Evolutionary conservation across 2,797 vertebrate species (phyloP).

Genomic region (Podarcis lilfordi): DNA sequence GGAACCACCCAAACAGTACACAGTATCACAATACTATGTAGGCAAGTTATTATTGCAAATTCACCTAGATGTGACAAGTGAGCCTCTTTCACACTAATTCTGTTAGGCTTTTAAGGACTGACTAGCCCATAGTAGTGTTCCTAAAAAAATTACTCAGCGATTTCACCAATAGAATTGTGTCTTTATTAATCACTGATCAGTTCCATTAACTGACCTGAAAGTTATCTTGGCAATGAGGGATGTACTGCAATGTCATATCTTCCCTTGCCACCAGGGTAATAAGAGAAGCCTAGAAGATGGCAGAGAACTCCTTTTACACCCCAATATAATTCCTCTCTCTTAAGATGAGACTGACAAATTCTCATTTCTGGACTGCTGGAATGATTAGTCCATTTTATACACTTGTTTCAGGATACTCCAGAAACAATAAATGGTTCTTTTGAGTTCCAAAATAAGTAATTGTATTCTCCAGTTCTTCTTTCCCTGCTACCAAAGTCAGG

Average conservation of each 20-base stretch:
- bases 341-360: not conserved
- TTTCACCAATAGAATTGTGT: not conserved
- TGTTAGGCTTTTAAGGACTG: not conserved
- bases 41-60: not conserved
- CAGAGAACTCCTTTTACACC: not conserved
- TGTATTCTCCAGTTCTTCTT: slow-evolving; percentile 33
- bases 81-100: not conserved
- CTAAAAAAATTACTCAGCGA: not conserved
- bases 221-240: not conserved
- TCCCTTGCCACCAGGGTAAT: not conserved
- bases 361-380: not conserved
- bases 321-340: not conserved
- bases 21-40: not conserved
- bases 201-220: not conserved
- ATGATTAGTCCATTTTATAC: not conserved
- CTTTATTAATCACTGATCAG: not conserved
- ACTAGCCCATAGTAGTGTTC: not conserved
- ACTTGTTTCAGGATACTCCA: not conserved
- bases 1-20: not conserved
- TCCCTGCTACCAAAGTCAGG: slow-evolving; percentile 35
- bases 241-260: not conserved
- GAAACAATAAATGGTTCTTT: not conserved
- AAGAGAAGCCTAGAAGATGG: not conserved
- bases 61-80: not conserved
- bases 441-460: not conserved